These are phyloP conservation scores for Hemitrygon akajei DNA, from an alignment of 2,797 vertebrate species.

Conservation along the genomic window DNA sequence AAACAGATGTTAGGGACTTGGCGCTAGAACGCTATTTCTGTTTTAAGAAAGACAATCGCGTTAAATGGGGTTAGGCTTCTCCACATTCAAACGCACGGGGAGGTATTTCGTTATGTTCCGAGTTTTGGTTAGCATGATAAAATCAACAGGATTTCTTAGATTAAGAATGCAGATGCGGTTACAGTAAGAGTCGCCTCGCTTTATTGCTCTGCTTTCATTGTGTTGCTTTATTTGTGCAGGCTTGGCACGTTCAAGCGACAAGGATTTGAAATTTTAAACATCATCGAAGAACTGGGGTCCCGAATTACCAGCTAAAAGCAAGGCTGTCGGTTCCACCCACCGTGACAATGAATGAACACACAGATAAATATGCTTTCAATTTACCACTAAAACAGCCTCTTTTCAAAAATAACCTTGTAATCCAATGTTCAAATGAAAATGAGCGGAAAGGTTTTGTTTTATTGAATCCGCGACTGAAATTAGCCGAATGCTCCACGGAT, in stretches of 20 bases:
- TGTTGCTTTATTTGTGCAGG: conserved; percentile 21
- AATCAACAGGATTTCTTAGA: no score
- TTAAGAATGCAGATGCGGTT: neutral
- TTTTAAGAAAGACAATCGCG: neutral
- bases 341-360: neutral
- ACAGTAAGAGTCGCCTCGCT: no score
- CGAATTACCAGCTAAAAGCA: neutral
- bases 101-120: no score
- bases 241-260: conserved; percentile 9
- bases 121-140: neutral
- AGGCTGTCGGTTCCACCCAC: neutral
- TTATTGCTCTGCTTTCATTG: neutral
- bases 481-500: neutral
- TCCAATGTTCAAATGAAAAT: conserved; percentile 12
- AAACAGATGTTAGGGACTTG: neutral
- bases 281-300: neutral
- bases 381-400: neutral
- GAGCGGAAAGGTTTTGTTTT: neutral
- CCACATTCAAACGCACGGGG: neutral
- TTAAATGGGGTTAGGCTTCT: neutral
- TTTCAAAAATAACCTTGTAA: neutral
- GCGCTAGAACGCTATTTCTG: neutral
- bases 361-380: neutral
- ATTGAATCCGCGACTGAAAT: neutral
- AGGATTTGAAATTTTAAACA: conserved; percentile 15